Evolutionary conservation across 2,797 vertebrate genomes (phyloP).

Genomic region (Euthynnus affinis): DNA sequence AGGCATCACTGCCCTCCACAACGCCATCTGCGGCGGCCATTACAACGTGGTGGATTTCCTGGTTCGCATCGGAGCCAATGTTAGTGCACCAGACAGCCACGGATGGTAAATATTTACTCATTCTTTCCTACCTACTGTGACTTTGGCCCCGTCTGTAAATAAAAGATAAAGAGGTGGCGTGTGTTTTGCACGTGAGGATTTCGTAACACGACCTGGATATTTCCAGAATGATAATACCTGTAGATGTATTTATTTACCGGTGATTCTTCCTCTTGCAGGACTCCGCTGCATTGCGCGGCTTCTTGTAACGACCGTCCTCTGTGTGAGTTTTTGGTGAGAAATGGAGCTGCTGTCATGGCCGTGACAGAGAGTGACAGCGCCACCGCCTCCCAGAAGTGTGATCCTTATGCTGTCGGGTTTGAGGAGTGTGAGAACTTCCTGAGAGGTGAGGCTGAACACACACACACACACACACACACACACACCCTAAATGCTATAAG

Average conservation of each 20-base stretch:
- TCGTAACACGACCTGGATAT: neutral
- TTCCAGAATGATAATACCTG: neutral
- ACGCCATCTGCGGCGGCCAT: conserved; percentile 93
- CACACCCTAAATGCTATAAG: neutral
- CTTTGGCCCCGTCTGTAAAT: neutral
- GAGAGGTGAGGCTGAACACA: conserved; percentile 81
- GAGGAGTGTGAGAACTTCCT: conserved; percentile 90
- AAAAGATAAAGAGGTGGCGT: neutral
- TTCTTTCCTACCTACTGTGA: neutral
- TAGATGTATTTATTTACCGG: neutral
- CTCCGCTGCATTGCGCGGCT: conserved; percentile 92
- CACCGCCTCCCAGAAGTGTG: conserved; percentile 92
- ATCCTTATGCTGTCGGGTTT: conserved; percentile 89
- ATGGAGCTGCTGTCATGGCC: conserved; percentile 91
- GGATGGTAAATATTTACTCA: conserved; percentile 86
- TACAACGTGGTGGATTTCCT: conserved; percentile 91
- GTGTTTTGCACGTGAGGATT: neutral
- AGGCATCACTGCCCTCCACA: conserved; percentile 95
- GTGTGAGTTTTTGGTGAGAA: conserved; percentile 91
- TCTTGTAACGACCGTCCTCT: conserved; percentile 92
- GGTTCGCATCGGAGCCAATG: conserved; percentile 89
- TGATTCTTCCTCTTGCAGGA: conserved; percentile 81
- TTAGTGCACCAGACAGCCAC: conserved; percentile 93
- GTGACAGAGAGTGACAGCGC: conserved; percentile 90
- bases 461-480: neutral